Conservation (phyloP, 1,140 invertebrate genomes). For the Hylaeus volcanicus region DNA sequence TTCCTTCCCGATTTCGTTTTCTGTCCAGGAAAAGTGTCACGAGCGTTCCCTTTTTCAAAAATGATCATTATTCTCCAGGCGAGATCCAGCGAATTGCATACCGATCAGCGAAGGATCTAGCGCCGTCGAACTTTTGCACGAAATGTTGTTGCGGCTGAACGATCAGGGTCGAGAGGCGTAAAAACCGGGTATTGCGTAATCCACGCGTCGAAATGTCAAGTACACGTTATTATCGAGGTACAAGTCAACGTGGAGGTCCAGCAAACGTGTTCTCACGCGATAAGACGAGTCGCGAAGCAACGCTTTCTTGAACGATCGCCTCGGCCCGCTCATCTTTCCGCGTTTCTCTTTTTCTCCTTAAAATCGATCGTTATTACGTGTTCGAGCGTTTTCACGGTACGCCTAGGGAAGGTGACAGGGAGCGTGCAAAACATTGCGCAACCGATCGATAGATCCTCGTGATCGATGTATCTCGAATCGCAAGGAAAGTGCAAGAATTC, state of each 20-base stretch:
- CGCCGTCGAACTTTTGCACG: neutral
- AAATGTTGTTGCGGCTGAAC: neutral
- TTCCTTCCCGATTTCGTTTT: constrained; percentile 53
- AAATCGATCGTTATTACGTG: constrained; percentile 45
- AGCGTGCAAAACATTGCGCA: constrained; percentile 33
- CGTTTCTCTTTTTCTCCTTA: constrained; percentile 59
- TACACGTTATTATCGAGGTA: neutral
- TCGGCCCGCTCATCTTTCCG: constrained; percentile 42
- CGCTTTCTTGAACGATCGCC: constrained; percentile 31
- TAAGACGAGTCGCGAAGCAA: constrained; percentile 5
- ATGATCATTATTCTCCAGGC: constrained; percentile 5
- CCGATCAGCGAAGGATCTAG: neutral
- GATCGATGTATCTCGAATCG: neutral
- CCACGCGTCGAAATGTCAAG: constrained; percentile 12
- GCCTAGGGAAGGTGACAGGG: constrained; percentile 23
- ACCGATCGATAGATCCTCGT: neutral
- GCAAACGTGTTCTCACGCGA: constrained; percentile 1
- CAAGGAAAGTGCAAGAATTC: too few species aligned
- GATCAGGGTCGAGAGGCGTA: neutral
- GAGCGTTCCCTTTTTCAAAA: neutral
- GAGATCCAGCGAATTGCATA: neutral
- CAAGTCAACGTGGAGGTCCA: neutral
- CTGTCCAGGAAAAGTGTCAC: constrained; percentile 9
- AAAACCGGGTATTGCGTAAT: constrained; percentile 14
- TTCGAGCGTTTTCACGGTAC: constrained; percentile 18